These are phyloP conservation scores for Origma solitaria DNA, from an alignment of 2,113 vertebrate genomes.

Conservation along the genomic window DNA sequence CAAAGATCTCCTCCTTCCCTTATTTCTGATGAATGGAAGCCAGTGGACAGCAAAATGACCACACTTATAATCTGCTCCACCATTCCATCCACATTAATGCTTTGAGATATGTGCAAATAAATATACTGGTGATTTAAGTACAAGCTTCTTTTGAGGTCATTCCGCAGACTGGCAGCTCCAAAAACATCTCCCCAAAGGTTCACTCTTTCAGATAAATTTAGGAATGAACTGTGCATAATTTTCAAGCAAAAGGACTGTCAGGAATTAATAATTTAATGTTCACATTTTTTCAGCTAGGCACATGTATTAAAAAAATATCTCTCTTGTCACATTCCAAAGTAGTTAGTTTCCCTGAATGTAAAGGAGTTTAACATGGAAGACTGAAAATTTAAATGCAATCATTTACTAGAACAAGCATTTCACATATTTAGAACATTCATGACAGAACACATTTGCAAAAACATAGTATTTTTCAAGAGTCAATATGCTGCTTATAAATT, in stretches of 20 bases:
- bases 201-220: slow-evolving; percentile 24
- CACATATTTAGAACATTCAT: background rate
- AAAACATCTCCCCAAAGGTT: slow-evolving; percentile 2
- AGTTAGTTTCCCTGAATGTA: background rate
- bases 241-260: background rate
- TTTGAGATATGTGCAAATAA: background rate
- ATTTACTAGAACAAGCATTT: background rate
- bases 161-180: background rate
- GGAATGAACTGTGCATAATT: background rate
- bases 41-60: background rate
- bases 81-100: background rate
- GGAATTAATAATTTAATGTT: slow-evolving; percentile 36
- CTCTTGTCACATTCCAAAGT: background rate
- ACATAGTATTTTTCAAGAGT: background rate
- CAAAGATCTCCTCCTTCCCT: background rate
- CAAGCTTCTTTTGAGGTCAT: background rate
- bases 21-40: background rate
- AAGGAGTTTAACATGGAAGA: background rate
- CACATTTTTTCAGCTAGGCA: background rate
- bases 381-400: background rate
- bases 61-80: background rate
- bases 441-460: background rate
- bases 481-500: background rate
- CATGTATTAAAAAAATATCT: background rate
- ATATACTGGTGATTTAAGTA: background rate